A percentile compares a stretch with the other conserved stretches of the same genome.
These are phyloP conservation scores for Coelopa frigida DNA, from an alignment of 1,140 invertebrate genomes.

Conservation along the genomic window DNA sequence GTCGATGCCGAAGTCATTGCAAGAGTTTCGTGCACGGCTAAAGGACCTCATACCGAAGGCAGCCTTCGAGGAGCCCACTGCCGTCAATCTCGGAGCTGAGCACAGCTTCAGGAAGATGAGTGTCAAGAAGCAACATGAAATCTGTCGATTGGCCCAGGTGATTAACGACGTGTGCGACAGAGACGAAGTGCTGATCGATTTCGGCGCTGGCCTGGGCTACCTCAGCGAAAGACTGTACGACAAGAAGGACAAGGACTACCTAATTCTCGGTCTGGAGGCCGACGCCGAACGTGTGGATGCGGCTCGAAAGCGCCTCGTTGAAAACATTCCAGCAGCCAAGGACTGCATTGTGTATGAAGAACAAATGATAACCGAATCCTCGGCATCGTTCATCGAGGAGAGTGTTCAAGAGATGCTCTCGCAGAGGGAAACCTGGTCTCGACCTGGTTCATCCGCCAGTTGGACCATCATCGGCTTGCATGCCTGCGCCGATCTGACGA, in stretches of 20 bases:
- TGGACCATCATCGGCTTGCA: conserved; percentile 65
- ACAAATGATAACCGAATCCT: conserved; percentile 50
- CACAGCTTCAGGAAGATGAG: conserved; percentile 44
- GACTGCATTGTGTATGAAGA: conserved; percentile 52
- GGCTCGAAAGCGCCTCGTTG: conserved; percentile 55
- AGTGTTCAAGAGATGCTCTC: conserved; percentile 38
- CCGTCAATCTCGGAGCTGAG: neutral
- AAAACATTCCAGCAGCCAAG: conserved; percentile 45
- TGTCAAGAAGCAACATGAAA: conserved; percentile 64
- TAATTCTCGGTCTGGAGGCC: conserved; percentile 68
- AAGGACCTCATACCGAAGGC: conserved; percentile 17
- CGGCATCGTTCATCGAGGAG: conserved; percentile 44
- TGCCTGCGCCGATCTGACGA: conserved; percentile 75
- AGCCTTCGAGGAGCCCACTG: neutral
- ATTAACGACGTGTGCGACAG: conserved; percentile 51
- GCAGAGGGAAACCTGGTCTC: neutral
- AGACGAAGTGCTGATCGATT: conserved; percentile 61
- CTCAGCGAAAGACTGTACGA: conserved; percentile 61
- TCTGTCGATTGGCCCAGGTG: conserved; percentile 52
- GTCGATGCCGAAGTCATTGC: no score
- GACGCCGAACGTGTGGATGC: conserved; percentile 53
- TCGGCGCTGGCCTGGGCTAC: conserved; percentile 81
- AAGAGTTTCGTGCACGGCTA: conserved; percentile 17
- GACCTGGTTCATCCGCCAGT: conserved; percentile 17
- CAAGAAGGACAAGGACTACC: conserved; percentile 49